Percentiles rank a stretch among this genome's conserved stretches.
These are phyloP conservation scores for Enteromius argenteus DNA, from an alignment of 2,797 vertebrate genomes.

Conservation along the genomic window DNA sequence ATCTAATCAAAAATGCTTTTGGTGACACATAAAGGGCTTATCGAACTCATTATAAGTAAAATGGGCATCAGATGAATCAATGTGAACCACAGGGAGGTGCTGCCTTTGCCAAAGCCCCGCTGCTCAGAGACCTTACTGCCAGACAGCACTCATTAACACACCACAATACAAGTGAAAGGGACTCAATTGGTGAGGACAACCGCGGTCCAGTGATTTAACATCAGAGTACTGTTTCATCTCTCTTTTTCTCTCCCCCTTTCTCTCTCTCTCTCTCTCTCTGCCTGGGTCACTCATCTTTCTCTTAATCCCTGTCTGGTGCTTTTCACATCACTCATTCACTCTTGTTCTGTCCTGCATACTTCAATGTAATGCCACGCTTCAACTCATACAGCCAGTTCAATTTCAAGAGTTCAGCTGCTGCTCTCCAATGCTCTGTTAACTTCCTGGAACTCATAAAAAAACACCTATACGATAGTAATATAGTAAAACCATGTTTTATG, in stretches of 20 bases:
- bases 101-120: constrained; percentile 59
- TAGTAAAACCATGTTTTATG: neutral
- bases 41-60: constrained; percentile 61
- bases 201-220: constrained; percentile 55
- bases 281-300: constrained; percentile 34
- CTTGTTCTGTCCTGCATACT: neutral
- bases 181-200: constrained; percentile 61
- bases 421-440: neutral
- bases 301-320: constrained; percentile 25
- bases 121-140: constrained; percentile 46
- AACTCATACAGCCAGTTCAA: neutral
- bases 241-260: neutral
- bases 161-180: constrained; percentile 60
- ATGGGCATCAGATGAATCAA: constrained; percentile 58
- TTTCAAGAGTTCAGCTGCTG: neutral
- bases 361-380: constrained; percentile 19
- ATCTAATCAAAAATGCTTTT: constrained; percentile 47
- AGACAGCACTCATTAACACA: constrained; percentile 70
- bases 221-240: constrained; percentile 48
- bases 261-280: neutral
- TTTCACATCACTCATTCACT: constrained; percentile 8
- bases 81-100: constrained; percentile 52
- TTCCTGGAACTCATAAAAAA: neutral
- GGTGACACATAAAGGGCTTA: constrained; percentile 37
- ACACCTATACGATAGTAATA: neutral